Conservation (phyloP, 2,113 vertebrate species). For the Hippocampus barbouri region DNA sequence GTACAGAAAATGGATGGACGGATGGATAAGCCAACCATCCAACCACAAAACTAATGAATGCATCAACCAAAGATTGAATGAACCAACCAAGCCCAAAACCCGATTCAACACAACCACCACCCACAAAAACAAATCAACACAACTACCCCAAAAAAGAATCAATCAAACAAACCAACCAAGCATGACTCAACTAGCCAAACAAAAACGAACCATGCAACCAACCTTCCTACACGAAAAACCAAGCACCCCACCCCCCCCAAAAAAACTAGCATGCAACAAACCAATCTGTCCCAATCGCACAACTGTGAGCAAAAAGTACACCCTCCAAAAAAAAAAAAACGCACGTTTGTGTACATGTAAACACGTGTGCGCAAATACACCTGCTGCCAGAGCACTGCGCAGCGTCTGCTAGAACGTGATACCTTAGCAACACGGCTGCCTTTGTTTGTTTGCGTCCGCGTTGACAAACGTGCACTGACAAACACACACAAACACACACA, state of each 20-base stretch:
- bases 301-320: not conserved
- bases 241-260: not conserved
- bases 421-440: slow-evolving; percentile 27
- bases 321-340: not conserved
- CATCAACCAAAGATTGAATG: too few species aligned
- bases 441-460: slow-evolving; percentile 33
- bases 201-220: too few species aligned
- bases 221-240: not conserved
- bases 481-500: slow-evolving; percentile 1
- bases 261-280: not conserved
- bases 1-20: too few species aligned
- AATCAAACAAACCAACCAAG: too few species aligned
- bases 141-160: too few species aligned
- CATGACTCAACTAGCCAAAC: too few species aligned
- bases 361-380: slow-evolving; percentile 11
- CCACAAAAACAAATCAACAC: not conserved
- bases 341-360: slow-evolving; percentile 7
- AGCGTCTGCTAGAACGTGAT: slow-evolving; percentile 40
- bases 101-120: not conserved
- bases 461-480: slow-evolving; percentile 8
- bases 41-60: too few species aligned
- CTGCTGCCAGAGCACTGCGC: slow-evolving; percentile 22
- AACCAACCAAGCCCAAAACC: too few species aligned
- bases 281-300: not conserved
- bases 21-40: too few species aligned